Evolutionary conservation across 2,888 invertebrate species (phyloP).

Genomic region (Cynaeus angustus): DNA sequence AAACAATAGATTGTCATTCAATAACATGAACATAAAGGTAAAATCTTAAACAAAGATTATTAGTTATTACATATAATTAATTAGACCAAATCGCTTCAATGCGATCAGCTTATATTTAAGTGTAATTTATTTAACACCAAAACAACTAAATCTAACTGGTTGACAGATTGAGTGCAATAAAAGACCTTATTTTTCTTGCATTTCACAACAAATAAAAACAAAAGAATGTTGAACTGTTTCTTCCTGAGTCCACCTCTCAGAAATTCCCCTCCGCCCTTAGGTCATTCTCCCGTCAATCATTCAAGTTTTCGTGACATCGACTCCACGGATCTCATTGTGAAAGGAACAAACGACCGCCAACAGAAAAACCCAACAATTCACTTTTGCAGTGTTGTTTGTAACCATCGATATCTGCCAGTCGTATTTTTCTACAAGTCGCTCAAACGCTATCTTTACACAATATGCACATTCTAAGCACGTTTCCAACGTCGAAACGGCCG

Average conservation of each 20-base stretch:
- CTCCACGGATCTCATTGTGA: conserved; percentile 39
- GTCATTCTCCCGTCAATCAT: conserved; percentile 36
- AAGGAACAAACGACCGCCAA: conserved; percentile 44
- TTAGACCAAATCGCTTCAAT: too few species aligned
- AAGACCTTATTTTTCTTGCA: too few species aligned
- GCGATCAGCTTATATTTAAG: too few species aligned
- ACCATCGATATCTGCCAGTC: conserved; percentile 56
- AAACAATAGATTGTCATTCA: too few species aligned
- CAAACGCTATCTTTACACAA: conserved; percentile 50
- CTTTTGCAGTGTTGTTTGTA: conserved; percentile 54
- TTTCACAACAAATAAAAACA: too few species aligned
- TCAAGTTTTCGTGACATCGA: conserved; percentile 36
- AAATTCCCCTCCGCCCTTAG: neutral
- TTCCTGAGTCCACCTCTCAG: neutral
- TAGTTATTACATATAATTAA: too few species aligned
- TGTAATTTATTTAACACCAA: too few species aligned
- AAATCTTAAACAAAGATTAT: too few species aligned
- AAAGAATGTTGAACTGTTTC: neutral
- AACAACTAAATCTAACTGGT: too few species aligned
- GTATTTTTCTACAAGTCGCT: conserved; percentile 55
- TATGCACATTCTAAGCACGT: conserved; percentile 50
- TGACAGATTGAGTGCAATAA: too few species aligned
- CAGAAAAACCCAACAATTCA: conserved; percentile 50
- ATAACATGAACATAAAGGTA: too few species aligned
- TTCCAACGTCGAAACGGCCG: conserved; percentile 35